phyloP scores from a whole-genome alignment of 1,140 invertebrate genomes.

The Matsumurasca onukii region DNA sequence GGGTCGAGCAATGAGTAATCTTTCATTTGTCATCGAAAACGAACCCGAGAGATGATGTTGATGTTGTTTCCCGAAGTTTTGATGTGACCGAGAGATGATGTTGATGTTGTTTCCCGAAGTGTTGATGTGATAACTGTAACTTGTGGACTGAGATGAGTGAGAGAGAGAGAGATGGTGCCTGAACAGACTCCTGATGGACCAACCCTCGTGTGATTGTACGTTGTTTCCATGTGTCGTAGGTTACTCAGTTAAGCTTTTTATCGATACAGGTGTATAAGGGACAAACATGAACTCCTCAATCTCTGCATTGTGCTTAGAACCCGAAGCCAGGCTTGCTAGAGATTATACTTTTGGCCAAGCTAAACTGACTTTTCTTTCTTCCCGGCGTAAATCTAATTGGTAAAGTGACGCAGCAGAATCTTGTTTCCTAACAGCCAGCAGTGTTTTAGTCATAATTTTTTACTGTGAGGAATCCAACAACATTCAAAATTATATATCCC shows the following conservation, averaged over 20 bases:
- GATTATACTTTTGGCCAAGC: conserved; percentile 20
- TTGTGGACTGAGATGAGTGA: not conserved
- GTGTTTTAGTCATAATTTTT: too few species aligned
- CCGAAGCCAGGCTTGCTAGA: conserved; percentile 19
- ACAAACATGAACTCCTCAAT: too few species aligned
- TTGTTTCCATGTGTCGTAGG: conserved; percentile 16
- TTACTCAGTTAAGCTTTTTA: conserved; percentile 20
- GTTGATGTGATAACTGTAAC: too few species aligned
- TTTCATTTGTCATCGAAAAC: not conserved
- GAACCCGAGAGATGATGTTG: not conserved
- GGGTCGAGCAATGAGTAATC: not conserved
- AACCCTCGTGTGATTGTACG: conserved; percentile 17
- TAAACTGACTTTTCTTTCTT: not conserved
- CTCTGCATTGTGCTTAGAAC: conserved; percentile 19
- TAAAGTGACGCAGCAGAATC: too few species aligned
- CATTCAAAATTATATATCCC: too few species aligned
- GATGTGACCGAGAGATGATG: not conserved
- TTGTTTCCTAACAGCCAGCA: too few species aligned
- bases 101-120: too few species aligned
- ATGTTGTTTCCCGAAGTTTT: not conserved
- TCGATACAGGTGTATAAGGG: too few species aligned
- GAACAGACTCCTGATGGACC: conserved; percentile 23
- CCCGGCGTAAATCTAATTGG: too few species aligned
- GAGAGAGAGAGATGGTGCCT: conserved; percentile 21
- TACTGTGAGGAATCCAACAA: too few species aligned